A percentile compares a stretch with the other conserved stretches of the same genome.
Evolutionary conservation across 2,113 vertebrate genomes (phyloP).

Genomic region (Rhinoptilus africanus): DNA sequence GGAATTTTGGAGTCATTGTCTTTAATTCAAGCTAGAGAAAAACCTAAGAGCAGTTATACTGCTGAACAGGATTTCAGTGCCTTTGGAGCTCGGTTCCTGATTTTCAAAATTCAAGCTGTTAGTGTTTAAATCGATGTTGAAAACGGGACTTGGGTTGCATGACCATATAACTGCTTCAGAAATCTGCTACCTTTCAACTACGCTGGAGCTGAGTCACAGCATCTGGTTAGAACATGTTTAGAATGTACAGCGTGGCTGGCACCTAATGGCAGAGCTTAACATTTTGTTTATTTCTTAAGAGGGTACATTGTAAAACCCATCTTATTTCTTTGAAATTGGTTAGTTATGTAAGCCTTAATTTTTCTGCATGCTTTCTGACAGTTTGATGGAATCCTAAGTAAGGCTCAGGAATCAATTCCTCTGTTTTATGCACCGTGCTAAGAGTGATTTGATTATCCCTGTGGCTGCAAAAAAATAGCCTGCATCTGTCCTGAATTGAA

Average conservation of each 20-base stretch:
- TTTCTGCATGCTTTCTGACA: not conserved
- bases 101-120: not conserved
- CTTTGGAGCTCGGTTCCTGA: not conserved
- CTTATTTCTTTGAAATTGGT: not conserved
- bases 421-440: slow-evolving; percentile 40
- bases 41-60: not conserved
- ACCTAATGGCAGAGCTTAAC: not conserved
- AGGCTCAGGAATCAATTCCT: slow-evolving; percentile 48
- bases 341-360: not conserved
- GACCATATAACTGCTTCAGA: not conserved
- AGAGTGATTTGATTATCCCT: slow-evolving; percentile 67
- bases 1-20: not conserved
- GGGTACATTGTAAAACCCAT: not conserved
- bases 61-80: not conserved
- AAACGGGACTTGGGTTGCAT: not conserved
- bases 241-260: not conserved
- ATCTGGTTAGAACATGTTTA: not conserved
- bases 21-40: not conserved
- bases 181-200: not conserved
- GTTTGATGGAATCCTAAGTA: slow-evolving; percentile 53
- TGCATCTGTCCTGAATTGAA: slow-evolving; percentile 73
- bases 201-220: not conserved
- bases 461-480: slow-evolving; percentile 23
- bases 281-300: not conserved
- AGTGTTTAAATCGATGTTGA: not conserved